Base-by-base conservation (phyloP, 2,888 invertebrate species). In the Gymnocheta viridis region DNA sequence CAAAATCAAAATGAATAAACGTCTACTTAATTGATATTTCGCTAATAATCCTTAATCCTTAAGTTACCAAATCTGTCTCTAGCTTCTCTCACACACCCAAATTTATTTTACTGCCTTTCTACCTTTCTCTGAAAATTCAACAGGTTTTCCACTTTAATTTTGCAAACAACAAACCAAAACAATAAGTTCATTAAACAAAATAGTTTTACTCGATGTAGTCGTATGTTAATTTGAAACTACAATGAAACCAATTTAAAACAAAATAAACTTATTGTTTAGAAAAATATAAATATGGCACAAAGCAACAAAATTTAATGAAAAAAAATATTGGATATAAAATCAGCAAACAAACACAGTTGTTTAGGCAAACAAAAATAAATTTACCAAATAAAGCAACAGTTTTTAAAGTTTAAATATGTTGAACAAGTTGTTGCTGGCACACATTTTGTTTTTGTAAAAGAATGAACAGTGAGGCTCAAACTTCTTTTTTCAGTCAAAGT, bases 141-240 rank as follows among this genome's bases (percentile, higher is more conserved):
- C 74, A 64, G 38, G 41, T 66, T 66, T 44, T 24, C 56, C 66
- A 66, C 35, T n/a, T n/a, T n/a, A n/a, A 66, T 44, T 54, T 41
- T 14, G 29, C 4, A 29, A 44, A 47, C 22, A 44, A 56, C 12
- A 29, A 49, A 74, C 17, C 12, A 12, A 72, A 73, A 82, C 78
- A 82, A 78, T 82, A 44, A 78, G 72, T 60, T 82, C 78, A 78
- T 82, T 82, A 78, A 82, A 72, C 12, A 76, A 76, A 67, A 49
- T 27, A 67, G 47, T 58, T 67, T 17, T 32, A 22, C 49, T 35
- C 32, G 10, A 17, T 70, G n/a, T 41, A 41, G 4, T 41, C 41
- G 41, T 22, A 22, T 82, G 69, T 77, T 72, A 72, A 67, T 72
- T 47, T 58, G 27, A 73, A 62, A 27, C 38, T 47, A 69, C 56